phyloP scores from a whole-genome alignment of 1,140 invertebrate species.

The Pachyrhynchus sulphureomaculatus region DNA sequence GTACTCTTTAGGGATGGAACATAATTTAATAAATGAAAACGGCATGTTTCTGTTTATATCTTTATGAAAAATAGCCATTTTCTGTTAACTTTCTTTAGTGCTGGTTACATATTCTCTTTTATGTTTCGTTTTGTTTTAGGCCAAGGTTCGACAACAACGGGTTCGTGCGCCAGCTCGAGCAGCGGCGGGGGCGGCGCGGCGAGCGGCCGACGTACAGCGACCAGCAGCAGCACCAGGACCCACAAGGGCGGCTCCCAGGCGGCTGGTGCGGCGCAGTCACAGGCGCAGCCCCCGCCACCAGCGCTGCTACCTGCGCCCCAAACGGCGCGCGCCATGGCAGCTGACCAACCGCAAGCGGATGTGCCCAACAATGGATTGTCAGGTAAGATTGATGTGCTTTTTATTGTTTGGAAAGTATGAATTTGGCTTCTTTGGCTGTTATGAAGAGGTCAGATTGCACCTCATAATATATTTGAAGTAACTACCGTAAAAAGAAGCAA shows the following conservation, averaged over 20 bases:
- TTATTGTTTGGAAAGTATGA: no score
- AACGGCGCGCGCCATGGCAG: constrained; percentile 36
- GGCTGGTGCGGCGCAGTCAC: constrained; percentile 38
- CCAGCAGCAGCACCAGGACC: constrained; percentile 43
- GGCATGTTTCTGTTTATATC: no score
- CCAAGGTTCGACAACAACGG: constrained; percentile 60
- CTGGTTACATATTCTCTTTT: no score
- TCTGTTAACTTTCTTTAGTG: no score
- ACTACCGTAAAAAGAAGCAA: no score
- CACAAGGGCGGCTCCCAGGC: constrained; percentile 46
- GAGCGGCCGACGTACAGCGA: constrained; percentile 36
- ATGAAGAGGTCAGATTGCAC: no score
- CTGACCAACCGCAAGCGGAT: constrained; percentile 44
- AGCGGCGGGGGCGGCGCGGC: constrained; percentile 45
- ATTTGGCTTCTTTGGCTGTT: no score
- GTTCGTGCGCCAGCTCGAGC: constrained; percentile 72
- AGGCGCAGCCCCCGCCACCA: constrained; percentile 29
- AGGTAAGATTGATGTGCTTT: no score
- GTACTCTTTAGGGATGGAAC: no score
- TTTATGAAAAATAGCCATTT: no score
- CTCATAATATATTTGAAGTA: no score
- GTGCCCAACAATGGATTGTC: constrained; percentile 47
- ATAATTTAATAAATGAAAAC: no score
- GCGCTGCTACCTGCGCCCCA: constrained; percentile 19
- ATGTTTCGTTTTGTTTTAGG: constrained; percentile 33